These are phyloP conservation scores for Stenichneumon culpator DNA, from an alignment of 2,888 invertebrate species.

Conservation along the genomic window DNA sequence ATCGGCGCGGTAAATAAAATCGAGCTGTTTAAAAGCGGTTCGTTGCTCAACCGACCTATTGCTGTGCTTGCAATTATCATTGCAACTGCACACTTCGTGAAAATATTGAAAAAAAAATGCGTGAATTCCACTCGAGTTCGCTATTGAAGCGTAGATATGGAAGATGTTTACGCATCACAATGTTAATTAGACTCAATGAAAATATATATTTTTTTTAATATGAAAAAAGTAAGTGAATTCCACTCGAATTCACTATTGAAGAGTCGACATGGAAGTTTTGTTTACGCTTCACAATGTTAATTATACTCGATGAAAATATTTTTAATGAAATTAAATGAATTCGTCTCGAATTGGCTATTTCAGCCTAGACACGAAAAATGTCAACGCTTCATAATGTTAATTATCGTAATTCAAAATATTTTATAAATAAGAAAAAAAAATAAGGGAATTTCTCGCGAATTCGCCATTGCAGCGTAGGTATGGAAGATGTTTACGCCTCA, in stretches of 20 bases:
- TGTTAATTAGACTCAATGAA: too few relatives aligned
- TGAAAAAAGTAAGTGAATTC: too few relatives aligned
- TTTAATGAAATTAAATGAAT: too few relatives aligned
- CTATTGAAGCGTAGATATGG: not conserved
- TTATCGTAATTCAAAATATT: not conserved
- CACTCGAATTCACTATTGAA: too few relatives aligned
- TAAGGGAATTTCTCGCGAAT: not conserved
- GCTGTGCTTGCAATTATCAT: not conserved
- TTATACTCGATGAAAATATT: too few relatives aligned
- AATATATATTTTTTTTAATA: too few relatives aligned
- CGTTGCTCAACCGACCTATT: not conserved
- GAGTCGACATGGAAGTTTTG: too few relatives aligned
- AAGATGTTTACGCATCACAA: constrained; percentile 42
- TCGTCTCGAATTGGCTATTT: not conserved
- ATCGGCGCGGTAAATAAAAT: not conserved
- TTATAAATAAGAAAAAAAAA: not conserved
- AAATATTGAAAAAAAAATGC: not conserved
- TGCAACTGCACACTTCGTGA: not conserved
- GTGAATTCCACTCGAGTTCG: not conserved
- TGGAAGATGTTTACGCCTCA: constrained; percentile 36
- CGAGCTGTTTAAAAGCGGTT: not conserved
- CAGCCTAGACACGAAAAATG: constrained; percentile 2
- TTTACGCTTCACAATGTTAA: too few relatives aligned
- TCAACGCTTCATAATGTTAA: constrained; percentile 44
- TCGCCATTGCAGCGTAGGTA: not conserved